Base-by-base conservation (phyloP, 2,888 invertebrate species). In the Luffia ferchaultella region DNA sequence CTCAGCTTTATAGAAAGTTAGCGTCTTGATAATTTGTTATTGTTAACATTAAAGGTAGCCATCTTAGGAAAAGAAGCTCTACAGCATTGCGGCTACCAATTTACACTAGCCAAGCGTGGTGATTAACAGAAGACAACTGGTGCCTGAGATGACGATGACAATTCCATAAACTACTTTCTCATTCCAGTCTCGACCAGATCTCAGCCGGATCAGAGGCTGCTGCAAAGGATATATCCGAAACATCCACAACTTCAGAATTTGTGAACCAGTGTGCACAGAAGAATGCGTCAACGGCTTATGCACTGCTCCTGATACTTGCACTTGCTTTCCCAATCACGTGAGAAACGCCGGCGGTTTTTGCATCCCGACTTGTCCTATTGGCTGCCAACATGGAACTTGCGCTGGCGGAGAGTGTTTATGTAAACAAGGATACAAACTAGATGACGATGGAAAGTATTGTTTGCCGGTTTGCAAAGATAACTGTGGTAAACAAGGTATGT, bases 151-250 rank as follows among this genome's bases (percentile, higher is more conserved):
- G 3, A 30, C 30, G 5, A 12, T 12, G 5, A 30, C 30, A 7
- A 3, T 12, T 7, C 5, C 12, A 7, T 30, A 12, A 30, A 7
- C 30, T 30, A 30, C 30, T 12, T 30, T 30, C 30, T 12, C 12
- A 30, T 64, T 62, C 1, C 69, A 89, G 88, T 85, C 90, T 0
- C 76, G 85, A 1, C 72, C 88, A 3, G 86, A 87, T 18, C 80
- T 88, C 60, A 90, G 90, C 62, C 86, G 85, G 53, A 88, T 91
- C 58, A 82, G 89, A 55, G 83, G 89, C 18, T 93, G 93, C 64
- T 93, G 93, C 63, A 85, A 87, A 0, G 93, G 92, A 16, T 93
- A 89, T 70, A 77, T 83, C 53, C 85, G 88, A 12, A 88, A 89
- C 65, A 74, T 80, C 3, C 85, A 86, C 64, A 80, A 78, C 63